These are phyloP conservation scores for Neuroterus valhalla DNA, from an alignment of 1,140 invertebrate species.

Conservation along the genomic window DNA sequence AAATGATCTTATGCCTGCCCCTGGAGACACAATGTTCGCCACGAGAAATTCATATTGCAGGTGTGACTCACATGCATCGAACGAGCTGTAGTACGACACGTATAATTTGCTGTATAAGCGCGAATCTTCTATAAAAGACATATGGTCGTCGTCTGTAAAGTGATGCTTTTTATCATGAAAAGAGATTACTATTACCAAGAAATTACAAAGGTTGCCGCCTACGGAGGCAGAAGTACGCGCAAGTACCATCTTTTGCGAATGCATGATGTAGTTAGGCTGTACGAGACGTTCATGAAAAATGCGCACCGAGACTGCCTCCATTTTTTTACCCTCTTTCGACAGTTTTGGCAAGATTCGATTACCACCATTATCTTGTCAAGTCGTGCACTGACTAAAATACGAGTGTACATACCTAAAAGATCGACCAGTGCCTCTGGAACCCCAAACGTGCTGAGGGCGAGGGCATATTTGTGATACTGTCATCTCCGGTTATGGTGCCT, in stretches of 20 bases:
- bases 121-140: conserved; percentile 17
- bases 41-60: conserved; percentile 20
- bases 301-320: conserved; percentile 11
- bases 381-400: conserved; percentile 50
- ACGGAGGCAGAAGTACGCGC: background rate
- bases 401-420: conserved; percentile 45
- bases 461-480: conserved; percentile 21
- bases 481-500: conserved; percentile 20
- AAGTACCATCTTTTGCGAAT: conserved; percentile 23
- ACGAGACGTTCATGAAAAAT: conserved; percentile 9
- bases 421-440: conserved; percentile 23
- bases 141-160: background rate
- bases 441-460: conserved; percentile 1
- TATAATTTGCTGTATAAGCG: conserved; percentile 10
- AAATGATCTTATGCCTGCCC: background rate
- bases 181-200: background rate
- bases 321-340: conserved; percentile 33
- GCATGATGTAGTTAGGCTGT: conserved; percentile 1
- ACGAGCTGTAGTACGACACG: background rate
- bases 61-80: background rate
- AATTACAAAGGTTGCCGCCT: conserved; percentile 23
- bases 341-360: conserved; percentile 51
- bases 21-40: background rate
- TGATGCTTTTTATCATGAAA: conserved; percentile 6
- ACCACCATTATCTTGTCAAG: conserved; percentile 40